Evolutionary conservation across 2,888 invertebrate genomes (phyloP).

Genomic region (Orthosia gracilis): DNA sequence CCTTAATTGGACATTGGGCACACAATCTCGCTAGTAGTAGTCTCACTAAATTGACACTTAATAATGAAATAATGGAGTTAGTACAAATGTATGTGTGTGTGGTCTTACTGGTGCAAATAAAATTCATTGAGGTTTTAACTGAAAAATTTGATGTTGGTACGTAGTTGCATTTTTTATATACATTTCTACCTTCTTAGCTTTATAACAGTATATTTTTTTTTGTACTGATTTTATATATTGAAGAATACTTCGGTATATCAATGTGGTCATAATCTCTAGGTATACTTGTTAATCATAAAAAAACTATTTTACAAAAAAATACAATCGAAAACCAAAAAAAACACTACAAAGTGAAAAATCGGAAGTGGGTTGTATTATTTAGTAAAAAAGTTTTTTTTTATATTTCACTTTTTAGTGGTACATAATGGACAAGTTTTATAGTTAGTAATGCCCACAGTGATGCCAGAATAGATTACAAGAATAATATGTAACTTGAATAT

Average conservation of each 20-base stretch:
- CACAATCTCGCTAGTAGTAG: not conserved
- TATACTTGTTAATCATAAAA: not conserved
- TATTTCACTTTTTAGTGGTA: no score
- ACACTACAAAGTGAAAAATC: no score
- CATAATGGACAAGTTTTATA: no score
- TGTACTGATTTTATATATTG: not conserved
- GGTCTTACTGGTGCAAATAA: not conserved
- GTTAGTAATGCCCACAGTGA: no score
- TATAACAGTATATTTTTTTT: not conserved
- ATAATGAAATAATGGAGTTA: slow-evolving; percentile 1
- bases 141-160: slow-evolving; percentile 13
- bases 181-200: not conserved
- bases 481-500: no score
- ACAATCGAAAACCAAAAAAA: no score
- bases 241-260: not conserved
- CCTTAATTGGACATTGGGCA: not conserved
- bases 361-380: no score
- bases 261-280: not conserved
- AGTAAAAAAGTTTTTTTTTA: no score
- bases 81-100: not conserved
- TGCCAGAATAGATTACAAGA: no score
- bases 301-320: no score
- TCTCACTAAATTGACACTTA: not conserved
- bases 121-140: not conserved
- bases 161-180: not conserved